These are phyloP conservation scores for Linnaemya vulpina DNA, from an alignment of 2,888 invertebrate species.

Conservation along the genomic window DNA sequence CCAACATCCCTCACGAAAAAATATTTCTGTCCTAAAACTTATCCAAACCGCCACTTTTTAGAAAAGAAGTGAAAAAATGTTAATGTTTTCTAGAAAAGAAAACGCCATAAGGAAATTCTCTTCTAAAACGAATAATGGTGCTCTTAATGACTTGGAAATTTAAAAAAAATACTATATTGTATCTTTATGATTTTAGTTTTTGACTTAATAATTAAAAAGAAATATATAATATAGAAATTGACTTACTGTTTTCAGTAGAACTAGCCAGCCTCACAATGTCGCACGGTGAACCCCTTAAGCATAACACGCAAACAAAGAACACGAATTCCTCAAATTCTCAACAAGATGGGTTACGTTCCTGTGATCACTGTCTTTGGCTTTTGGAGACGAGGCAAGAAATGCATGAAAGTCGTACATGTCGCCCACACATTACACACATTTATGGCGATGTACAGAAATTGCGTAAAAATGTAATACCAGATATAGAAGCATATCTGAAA, in stretches of 20 bases:
- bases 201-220: not conserved
- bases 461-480: conserved; percentile 89
- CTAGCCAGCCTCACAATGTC: conserved; percentile 79
- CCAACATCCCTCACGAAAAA: too few relatives aligned
- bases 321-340: conserved; percentile 66
- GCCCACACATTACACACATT: conserved; percentile 90
- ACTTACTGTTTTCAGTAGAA: conserved; percentile 75
- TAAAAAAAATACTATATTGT: too few relatives aligned
- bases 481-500: conserved; percentile 87
- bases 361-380: conserved; percentile 90
- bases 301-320: conserved; percentile 68
- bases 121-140: too few relatives aligned
- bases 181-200: too few relatives aligned
- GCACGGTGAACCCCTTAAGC: conserved; percentile 77
- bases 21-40: too few relatives aligned
- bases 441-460: conserved; percentile 92
- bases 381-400: conserved; percentile 90
- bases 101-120: too few relatives aligned
- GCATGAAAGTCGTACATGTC: conserved; percentile 91
- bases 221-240: not conserved
- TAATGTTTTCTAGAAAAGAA: too few relatives aligned
- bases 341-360: conserved; percentile 87
- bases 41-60: too few relatives aligned
- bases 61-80: too few relatives aligned
- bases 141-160: too few relatives aligned